Evolutionary conservation across 2,888 invertebrate species (phyloP), one percentile per base, ranked within the genome.

Genomic region (Pelosia muscerda): DNA sequence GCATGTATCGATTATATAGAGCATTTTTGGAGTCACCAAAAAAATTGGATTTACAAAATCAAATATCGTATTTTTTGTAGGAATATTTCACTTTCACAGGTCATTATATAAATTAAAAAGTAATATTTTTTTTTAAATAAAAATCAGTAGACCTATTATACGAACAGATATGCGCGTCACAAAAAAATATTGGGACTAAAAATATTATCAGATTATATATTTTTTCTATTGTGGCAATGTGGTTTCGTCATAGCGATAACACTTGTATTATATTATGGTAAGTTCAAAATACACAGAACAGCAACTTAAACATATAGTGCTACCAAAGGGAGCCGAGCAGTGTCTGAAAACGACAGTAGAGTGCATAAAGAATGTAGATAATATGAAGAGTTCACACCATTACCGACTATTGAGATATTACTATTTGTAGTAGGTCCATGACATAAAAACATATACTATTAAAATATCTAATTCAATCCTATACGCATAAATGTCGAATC

Each of bases 261-360:
- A 38, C 31, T 22, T 31, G 59, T 38, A 34, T n/a, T 28, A 54
- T 23, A 2, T 10, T 1, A 53, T 49, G 53, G 23, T 53, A n/a
- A 56, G n/a, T 26, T 9, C 4, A 22, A 65, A 66, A 71, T 42
- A 38, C 42, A 55, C 38, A 70, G 63, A 53, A 71, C 60, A 57
- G 26, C 49, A 61, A 19, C 25, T 38, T 54, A 34, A 49, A 23
- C 1, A 49, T 4, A 31, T n/a, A 10, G 26, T 57, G 34, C 57
- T 57, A 69, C 65, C 68, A 68, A 77, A 80, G 81, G 79, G 81
- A 79, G 77, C 72, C 81, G 81, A 78, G 72, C 72, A 76, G 59
- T 71, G 66, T 19, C 19, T 61, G 11, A 70, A 28, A 26, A 65
- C 67, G 68, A 25, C 5, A 49, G 26, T 28, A 49, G 58, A 55